Percentiles rank a stretch among this genome's conserved stretches.
Conservation (phyloP, 2,888 invertebrate species). For the Argynnis bischoffii region DNA sequence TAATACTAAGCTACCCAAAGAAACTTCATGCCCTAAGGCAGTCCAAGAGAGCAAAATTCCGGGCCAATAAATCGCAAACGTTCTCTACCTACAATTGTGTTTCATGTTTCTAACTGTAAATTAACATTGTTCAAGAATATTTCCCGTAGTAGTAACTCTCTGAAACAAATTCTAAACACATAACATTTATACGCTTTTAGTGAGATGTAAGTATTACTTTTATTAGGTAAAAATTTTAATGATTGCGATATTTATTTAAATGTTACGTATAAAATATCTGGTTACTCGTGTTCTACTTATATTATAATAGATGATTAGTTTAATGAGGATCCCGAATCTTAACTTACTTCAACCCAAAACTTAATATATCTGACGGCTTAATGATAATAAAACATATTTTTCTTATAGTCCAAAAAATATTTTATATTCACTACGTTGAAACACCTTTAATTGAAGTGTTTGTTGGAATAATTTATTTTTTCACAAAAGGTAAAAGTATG, state of each 20-base stretch:
- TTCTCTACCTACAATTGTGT: neutral
- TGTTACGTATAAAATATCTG: conserved; percentile 1
- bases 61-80: neutral
- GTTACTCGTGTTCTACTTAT: conserved; percentile 3
- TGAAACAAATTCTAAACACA: too few species aligned
- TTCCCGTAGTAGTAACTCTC: too few species aligned
- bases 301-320: conserved; percentile 10
- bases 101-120: neutral
- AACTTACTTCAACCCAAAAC: conserved; percentile 16
- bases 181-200: too few species aligned
- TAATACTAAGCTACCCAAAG: neutral
- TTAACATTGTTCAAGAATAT: neutral
- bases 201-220: too few species aligned
- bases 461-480: neutral
- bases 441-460: neutral
- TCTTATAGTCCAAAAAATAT: neutral
- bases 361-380: conserved; percentile 14
- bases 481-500: too few species aligned
- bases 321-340: neutral
- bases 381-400: conserved; percentile 1
- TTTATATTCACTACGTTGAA: too few species aligned
- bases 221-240: neutral
- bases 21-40: neutral
- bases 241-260: neutral
- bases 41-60: neutral